Evolutionary conservation across 2,888 invertebrate genomes (phyloP), one percentile per base, ranked within the genome.

Genomic region (Mellilla xanthometata): DNA sequence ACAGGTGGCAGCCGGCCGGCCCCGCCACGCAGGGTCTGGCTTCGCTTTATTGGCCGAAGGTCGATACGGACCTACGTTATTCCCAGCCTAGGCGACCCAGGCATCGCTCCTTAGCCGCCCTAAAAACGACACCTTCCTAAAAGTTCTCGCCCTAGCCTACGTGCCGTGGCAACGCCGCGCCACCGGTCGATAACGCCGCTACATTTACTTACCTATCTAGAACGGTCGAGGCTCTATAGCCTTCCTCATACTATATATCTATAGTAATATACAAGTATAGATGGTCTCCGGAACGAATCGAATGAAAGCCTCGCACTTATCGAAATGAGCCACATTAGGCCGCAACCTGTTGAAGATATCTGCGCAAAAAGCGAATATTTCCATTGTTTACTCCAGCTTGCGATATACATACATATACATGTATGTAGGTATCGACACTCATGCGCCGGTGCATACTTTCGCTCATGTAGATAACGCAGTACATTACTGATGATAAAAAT

Each of bases 1-100:
- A 82, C 84, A 81, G 81, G 81, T 82, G 83, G 81, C 83, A 75
- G 69, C 70, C 72, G 72, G 69, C 69, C 61, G 57, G 64, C 75
- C n/a, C n/a, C 71, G 55, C 64, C 68, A 60, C 44, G 29, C 44
- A 76, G 72, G 68, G 74, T 81, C 82, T 81, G 83, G 81, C 82
- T 83, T 83, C 77, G 82, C n/a, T n/a, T n/a, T n/a, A n/a, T n/a
- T n/a, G 72, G 76, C 66, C 57, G 58, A 64, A 72, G 68, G 62
- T 68, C 76, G 65, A 79, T 76, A 81, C 70, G 73, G 73, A 74
- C 76, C 71, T 63, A 56, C 68, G 65, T 56, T 50, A 24, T 58
- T 54, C 56, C 60, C 58, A 56, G 61, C n/a, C n/a, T n/a, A n/a
- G n/a, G n/a, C 59, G 24, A 24, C 24, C 24, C 15, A 56, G 56